Base-by-base conservation (phyloP, 2,888 invertebrate species). In the Cetonia aurata region DNA sequence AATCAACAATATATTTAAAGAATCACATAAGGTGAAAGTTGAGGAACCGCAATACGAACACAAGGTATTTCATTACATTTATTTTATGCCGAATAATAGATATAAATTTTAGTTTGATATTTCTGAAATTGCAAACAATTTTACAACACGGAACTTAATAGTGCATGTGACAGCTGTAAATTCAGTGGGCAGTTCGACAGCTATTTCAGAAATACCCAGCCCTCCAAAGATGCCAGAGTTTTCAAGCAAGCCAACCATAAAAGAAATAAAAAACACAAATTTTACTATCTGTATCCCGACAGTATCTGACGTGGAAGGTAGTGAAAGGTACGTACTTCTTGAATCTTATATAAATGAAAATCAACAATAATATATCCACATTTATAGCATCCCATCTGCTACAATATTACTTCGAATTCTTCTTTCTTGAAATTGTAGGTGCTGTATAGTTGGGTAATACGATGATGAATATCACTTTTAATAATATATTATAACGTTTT, bases 191-290 rank as follows among this genome's bases (percentile, higher is more conserved):
- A 12, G 0, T 17, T 65, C 62, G 9, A 6, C 10, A 3, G 1
- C 10, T 6, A 10, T 41, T 46, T 12, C 9, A 8, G 3, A 6
- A 10, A 65, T 10, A 0, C 37, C 19, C 17, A 65, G 10, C 15
- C 62, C 62, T 6, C 62, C 62, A 19, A 50, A 65, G 50, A 15
- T 1, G 15, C 50, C 62, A 9, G 13, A 37, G 19, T 17, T 65
- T 50, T 10, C 12, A 17, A 1, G 0, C 1, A 12, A 31, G 8
- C 73, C 66, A 4, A 13, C n/a, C 19, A 41, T 71, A 46, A 31
- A 53, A 19, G 17, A 13, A 9, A 37, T 69, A 31, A 65, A 56
- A 15, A 73, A 74, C 31, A 69, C 48, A n/a, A 57, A 69, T 10
- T 50, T 73, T n/a, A 19, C 37, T 33, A 9, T 74, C 12, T 10